Evolutionary conservation across 2,888 invertebrate genomes (phyloP).

Genomic region (Thysanoteuthis rhombus): DNA sequence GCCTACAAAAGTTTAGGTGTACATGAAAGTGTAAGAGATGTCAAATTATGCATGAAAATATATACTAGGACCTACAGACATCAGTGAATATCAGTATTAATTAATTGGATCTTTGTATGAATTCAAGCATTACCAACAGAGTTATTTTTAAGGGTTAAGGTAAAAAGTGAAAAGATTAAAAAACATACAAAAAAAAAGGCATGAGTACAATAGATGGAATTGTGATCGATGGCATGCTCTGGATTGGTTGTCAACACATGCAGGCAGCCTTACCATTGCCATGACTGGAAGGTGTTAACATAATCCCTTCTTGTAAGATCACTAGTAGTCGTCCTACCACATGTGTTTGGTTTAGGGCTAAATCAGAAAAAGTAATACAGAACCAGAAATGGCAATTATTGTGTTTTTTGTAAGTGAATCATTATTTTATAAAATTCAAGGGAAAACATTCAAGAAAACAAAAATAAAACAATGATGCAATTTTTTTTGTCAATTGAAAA

Average conservation of each 20-base stretch:
- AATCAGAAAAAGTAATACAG: background rate
- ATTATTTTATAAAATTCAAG: no score
- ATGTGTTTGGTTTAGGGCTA: constrained; percentile 45
- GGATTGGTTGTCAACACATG: background rate
- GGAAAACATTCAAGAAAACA: no score
- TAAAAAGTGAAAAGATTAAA: background rate
- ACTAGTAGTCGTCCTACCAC: constrained; percentile 74
- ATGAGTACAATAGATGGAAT: background rate
- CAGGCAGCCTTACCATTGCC: constrained; percentile 64
- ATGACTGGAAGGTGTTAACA: constrained; percentile 58
- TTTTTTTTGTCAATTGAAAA: no score
- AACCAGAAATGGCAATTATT: background rate
- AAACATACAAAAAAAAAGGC: background rate
- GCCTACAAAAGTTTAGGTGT: no score
- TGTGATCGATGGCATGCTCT: background rate
- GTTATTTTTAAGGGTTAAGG: background rate
- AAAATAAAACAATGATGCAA: no score
- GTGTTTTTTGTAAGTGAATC: no score
- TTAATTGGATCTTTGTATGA: no score
- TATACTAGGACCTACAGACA: no score
- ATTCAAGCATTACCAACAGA: background rate
- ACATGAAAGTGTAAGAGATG: no score
- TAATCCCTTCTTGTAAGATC: constrained; percentile 68
- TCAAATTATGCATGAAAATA: no score
- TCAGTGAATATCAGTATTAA: no score